A percentile compares a stretch with the other conserved stretches of the same genome.
Conservation (phyloP, 2,888 invertebrate genomes). For the Incurvaria masculella region DNA sequence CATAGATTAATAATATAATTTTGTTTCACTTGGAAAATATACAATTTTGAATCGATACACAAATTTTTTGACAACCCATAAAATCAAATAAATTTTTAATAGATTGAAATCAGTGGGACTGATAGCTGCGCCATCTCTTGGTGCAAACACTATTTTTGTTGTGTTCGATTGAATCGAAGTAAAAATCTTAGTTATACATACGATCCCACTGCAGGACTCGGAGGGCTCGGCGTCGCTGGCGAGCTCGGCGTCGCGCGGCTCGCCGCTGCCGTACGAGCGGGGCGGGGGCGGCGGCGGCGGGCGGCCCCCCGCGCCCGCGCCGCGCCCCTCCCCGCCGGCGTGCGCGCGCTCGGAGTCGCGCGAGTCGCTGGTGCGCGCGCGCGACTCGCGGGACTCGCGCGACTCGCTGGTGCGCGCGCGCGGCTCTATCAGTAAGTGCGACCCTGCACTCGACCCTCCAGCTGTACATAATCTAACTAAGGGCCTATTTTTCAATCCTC, state of each 20-base stretch:
- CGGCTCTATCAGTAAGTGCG: slow-evolving; percentile 25
- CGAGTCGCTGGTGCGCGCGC: slow-evolving; percentile 48
- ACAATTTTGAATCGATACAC: too few relatives aligned
- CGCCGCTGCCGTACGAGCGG: slow-evolving; percentile 42
- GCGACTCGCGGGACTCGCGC: slow-evolving; percentile 42
- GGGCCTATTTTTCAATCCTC: too few relatives aligned
- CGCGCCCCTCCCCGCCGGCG: slow-evolving; percentile 46
- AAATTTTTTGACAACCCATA: too few relatives aligned
- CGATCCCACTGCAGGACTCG: slow-evolving; percentile 41
- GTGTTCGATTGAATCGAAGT: too few relatives aligned
- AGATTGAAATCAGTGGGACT: too few relatives aligned
- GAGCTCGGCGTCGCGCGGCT: slow-evolving; percentile 42
- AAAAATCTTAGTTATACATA: too few relatives aligned
- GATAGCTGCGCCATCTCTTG: too few relatives aligned
- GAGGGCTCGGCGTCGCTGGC: slow-evolving; percentile 48
- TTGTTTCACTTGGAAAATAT: too few relatives aligned
- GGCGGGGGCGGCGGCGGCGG: slow-evolving; percentile 23
- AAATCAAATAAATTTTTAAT: too few relatives aligned
- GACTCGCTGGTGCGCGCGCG: slow-evolving; percentile 6
- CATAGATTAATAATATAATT: too few relatives aligned
- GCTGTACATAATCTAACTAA: too few relatives aligned
- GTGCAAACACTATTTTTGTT: too few relatives aligned
- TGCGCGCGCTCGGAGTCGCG: slow-evolving; percentile 45
- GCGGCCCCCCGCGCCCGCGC: slow-evolving; percentile 36
- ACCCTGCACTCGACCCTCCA: slow-evolving; percentile 28